Percentiles rank a stretch among this genome's conserved stretches.
Evolutionary conservation across 1,140 invertebrate genomes (phyloP).

Genomic region (Drosophila azteca): DNA sequence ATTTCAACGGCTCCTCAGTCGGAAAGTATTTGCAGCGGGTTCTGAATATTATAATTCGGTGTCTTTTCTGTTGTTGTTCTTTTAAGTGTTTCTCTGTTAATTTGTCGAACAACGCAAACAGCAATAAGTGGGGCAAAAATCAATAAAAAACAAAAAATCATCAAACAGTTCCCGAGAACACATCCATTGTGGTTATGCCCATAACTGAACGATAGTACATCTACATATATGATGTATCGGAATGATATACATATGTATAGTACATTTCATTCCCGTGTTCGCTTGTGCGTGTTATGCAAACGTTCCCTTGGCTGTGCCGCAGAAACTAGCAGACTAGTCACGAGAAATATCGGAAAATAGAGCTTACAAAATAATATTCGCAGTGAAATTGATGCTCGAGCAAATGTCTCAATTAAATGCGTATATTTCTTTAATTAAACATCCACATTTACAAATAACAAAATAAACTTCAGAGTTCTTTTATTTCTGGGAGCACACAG

Average conservation of each 20-base stretch:
- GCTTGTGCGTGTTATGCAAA: conserved; percentile 79
- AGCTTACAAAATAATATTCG: conserved; percentile 4
- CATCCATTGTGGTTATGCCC: conserved; percentile 8
- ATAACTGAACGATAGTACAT: conserved; percentile 12
- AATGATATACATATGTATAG: not conserved
- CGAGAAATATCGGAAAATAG: not conserved
- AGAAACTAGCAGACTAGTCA: conserved; percentile 27
- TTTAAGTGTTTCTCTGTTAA: conserved; percentile 51
- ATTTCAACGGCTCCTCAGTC: conserved; percentile 13
- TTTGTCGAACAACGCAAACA: conserved; percentile 17
- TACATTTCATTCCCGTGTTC: conserved; percentile 35
- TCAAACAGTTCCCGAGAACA: conserved; percentile 29
- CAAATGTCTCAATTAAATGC: not conserved
- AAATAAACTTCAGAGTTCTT: not conserved
- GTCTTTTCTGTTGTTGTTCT: conserved; percentile 10
- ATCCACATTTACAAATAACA: not conserved
- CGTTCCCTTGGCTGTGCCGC: conserved; percentile 37
- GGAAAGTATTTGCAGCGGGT: conserved; percentile 23
- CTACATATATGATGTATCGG: not conserved
- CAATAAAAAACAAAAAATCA: conserved; percentile 45
- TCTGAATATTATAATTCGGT: conserved; percentile 17
- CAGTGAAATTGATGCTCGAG: not conserved
- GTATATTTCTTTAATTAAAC: not conserved
- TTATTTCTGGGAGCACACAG: too few species aligned
- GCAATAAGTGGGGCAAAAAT: conserved; percentile 16